Base-by-base conservation (phyloP, 2,888 invertebrate genomes). In the Nomada fabriciana region DNA sequence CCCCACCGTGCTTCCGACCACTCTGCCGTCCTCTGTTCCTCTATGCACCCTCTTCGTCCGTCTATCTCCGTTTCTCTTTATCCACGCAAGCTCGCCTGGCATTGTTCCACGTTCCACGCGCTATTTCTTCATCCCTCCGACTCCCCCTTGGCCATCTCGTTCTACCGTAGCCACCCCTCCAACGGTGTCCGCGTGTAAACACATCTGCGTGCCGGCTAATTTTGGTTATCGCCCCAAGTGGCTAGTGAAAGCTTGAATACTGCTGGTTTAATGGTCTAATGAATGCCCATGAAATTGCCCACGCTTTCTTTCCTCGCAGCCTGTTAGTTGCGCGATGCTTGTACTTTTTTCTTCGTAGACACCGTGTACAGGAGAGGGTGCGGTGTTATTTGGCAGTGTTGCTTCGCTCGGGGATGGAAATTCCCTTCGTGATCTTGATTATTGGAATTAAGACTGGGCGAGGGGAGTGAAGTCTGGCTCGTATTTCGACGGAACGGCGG, bases 181-280 rank as follows among this genome's bases (percentile, higher is more conserved):
- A 15, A 11, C 50, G 42, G 20, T 23, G 57, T 47, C 69, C 81
- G 74, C 81, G 80, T 82, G 85, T 87, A 86, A 86, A 87, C 85
- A 87, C 81, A 77, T 83, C 87, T 85, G 85, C 87, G 85, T 84
- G 76, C 78, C 80, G 75, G 80, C 80, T 87, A 87, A 87, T 87
- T 87, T 87, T 69, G 74, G 61, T 83, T 83, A 85, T 76, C 68
- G 79, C 71, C 43, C 57, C 57, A 64, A 77, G 71, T 74, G 75
- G 55, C 55, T 13, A 42, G 20, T 25, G 67, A 81, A 60, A 67
- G 36, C 53, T 63, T 43, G 60, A 63, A 61, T n/a, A 20, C 69
- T 68, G 53, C 3, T 55, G 53, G n/a, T 36, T 53, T 68, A 72
- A 75, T 63, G 60, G 36, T n/a, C 42, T 59, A 68, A 59, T 50